These are phyloP conservation scores for Proteles cristata DNA, from an alignment of 2,113 vertebrate species.

Conservation along the genomic window DNA sequence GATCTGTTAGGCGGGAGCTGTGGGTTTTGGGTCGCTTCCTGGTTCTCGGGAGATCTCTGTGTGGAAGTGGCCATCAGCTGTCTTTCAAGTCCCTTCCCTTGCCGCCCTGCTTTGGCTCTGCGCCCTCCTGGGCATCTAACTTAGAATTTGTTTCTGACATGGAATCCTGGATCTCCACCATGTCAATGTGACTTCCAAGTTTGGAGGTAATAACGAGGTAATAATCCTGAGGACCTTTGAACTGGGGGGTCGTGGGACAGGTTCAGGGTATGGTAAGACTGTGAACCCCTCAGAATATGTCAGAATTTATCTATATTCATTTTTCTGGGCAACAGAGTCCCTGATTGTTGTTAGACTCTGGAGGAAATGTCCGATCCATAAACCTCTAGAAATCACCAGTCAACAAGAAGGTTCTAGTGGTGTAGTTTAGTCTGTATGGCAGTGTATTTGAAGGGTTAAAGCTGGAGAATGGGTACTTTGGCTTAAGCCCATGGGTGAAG, in stretches of 20 bases:
- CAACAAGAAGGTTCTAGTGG: background rate
- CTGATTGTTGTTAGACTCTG: background rate
- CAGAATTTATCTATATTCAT: background rate
- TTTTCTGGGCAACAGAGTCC: background rate
- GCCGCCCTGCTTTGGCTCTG: background rate
- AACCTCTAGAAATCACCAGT: background rate
- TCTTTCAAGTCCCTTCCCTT: background rate
- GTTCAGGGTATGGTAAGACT: background rate
- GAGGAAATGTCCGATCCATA: background rate
- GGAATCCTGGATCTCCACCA: background rate
- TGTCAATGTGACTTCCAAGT: background rate
- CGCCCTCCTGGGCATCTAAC: accelerated
- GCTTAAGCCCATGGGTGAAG: background rate
- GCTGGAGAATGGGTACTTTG: background rate
- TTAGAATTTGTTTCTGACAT: background rate
- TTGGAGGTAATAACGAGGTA: background rate
- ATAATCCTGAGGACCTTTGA: background rate
- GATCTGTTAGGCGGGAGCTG: background rate
- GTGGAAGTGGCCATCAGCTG: background rate
- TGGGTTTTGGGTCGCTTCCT: background rate
- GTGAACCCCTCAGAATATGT: background rate
- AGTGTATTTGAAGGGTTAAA: background rate
- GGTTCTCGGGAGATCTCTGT: background rate
- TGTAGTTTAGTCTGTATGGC: accelerated
- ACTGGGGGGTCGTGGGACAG: background rate